Evolutionary conservation across 2,888 invertebrate genomes (phyloP).

Genomic region (Eurytoma adleriae): DNA sequence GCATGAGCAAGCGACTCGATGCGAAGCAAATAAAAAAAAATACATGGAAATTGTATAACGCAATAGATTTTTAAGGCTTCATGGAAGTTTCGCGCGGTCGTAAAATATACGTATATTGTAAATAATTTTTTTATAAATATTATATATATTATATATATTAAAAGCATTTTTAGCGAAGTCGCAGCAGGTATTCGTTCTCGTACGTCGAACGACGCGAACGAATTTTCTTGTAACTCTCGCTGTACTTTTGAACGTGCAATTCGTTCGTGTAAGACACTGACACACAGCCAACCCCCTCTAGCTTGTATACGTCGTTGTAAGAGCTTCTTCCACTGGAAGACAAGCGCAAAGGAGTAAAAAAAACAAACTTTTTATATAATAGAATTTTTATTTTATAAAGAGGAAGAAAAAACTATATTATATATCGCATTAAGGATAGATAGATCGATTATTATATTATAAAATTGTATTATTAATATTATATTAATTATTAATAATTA

Average conservation of each 20-base stretch:
- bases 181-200: slow-evolving; percentile 1
- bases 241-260: slow-evolving; percentile 55
- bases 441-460: slow-evolving; percentile 68
- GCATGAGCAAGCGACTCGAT: slow-evolving; percentile 22
- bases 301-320: slow-evolving; percentile 58
- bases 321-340: slow-evolving; percentile 55
- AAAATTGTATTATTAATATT: slow-evolving; percentile 66
- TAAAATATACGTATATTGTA: slow-evolving; percentile 56
- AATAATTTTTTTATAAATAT: slow-evolving; percentile 57
- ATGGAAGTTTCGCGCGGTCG: slow-evolving; percentile 55
- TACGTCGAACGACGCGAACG: slow-evolving; percentile 42
- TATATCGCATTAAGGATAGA: slow-evolving; percentile 65
- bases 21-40: slow-evolving; percentile 32
- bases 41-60: slow-evolving; percentile 48
- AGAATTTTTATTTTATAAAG: slow-evolving; percentile 73
- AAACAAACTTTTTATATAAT: slow-evolving; percentile 69
- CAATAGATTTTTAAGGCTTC: slow-evolving; percentile 55
- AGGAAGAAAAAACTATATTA: slow-evolving; percentile 70
- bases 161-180: slow-evolving; percentile 42
- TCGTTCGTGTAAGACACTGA: slow-evolving; percentile 53
- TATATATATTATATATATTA: slow-evolving; percentile 32
- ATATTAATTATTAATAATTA: slow-evolving; percentile 65
- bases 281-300: slow-evolving; percentile 52
- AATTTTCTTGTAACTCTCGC: slow-evolving; percentile 23
- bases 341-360: slow-evolving; percentile 51